Evolutionary conservation across 2,113 vertebrate species (phyloP).

Genomic region (Speoplatyrhinus poulsoni): DNA sequence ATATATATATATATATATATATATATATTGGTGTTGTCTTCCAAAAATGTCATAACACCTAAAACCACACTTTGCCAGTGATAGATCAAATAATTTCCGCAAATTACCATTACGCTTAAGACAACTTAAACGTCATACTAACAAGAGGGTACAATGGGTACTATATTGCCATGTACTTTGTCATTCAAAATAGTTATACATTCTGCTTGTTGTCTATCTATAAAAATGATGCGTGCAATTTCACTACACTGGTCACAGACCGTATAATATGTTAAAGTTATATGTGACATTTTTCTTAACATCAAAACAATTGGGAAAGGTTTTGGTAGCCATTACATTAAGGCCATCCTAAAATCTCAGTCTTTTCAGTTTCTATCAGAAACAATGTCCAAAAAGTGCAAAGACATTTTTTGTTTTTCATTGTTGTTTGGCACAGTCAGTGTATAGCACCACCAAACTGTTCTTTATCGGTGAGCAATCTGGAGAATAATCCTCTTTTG

Average conservation of each 20-base stretch:
- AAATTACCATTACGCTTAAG: not conserved
- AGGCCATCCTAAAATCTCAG: slow-evolving; percentile 34
- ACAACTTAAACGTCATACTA: slow-evolving; percentile 6
- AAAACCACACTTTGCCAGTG: not conserved
- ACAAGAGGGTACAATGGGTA: not conserved
- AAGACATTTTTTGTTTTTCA: slow-evolving; percentile 18
- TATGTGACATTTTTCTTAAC: slow-evolving; percentile 17
- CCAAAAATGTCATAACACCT: not conserved
- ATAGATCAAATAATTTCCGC: not conserved
- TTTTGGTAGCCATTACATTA: slow-evolving; percentile 21
- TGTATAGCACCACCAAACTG: slow-evolving; percentile 54
- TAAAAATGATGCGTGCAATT: slow-evolving; percentile 2
- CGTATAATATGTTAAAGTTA: not conserved
- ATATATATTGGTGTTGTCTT: not conserved
- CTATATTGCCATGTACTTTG: slow-evolving; percentile 8
- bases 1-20: no score
- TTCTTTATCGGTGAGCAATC: slow-evolving; percentile 41
- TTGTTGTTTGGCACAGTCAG: slow-evolving; percentile 60
- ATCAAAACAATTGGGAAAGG: slow-evolving; percentile 13
- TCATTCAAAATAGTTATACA: slow-evolving; percentile 9
- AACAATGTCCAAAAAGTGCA: slow-evolving; percentile 43
- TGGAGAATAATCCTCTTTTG: slow-evolving; percentile 38
- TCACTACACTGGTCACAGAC: slow-evolving; percentile 11
- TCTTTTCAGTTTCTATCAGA: slow-evolving; percentile 22
- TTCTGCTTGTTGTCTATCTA: slow-evolving; percentile 15